These are phyloP conservation scores for Sebastes matsubarae DNA, from an alignment of 2,797 vertebrate genomes.

Conservation along the genomic window DNA sequence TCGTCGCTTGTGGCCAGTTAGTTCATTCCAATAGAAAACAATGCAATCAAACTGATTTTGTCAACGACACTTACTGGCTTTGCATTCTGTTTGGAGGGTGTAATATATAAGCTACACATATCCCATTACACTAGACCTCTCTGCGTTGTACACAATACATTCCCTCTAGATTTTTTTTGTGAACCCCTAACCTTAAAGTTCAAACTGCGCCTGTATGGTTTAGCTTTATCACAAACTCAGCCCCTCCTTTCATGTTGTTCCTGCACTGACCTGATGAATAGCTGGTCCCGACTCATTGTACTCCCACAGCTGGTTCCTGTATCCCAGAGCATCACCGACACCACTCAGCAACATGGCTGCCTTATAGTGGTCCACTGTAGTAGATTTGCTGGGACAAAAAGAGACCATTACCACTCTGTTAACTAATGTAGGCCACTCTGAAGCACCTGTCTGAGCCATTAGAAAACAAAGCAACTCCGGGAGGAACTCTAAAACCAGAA, in stretches of 20 bases:
- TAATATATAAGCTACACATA: too few species aligned
- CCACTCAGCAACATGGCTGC: slow-evolving; percentile 88
- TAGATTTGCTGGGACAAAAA: slow-evolving; percentile 18
- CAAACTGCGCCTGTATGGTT: neutral
- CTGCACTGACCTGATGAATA: slow-evolving; percentile 77
- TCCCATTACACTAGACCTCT: too few species aligned
- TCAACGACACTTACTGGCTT: too few species aligned
- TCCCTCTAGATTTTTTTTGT: too few species aligned
- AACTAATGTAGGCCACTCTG: neutral
- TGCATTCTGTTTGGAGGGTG: too few species aligned
- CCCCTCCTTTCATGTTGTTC: neutral
- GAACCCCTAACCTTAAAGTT: too few species aligned
- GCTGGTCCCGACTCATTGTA: slow-evolving; percentile 80
- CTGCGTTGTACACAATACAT: too few species aligned
- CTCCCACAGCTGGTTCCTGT: slow-evolving; percentile 84
- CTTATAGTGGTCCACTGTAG: slow-evolving; percentile 76
- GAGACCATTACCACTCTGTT: neutral
- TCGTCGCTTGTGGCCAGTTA: too few species aligned
- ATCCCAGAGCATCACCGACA: slow-evolving; percentile 87
- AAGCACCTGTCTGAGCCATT: neutral
- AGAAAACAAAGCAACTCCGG: neutral
- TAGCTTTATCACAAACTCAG: neutral
- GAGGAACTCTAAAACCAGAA: neutral
- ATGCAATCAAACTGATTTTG: too few species aligned
- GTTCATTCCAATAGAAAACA: too few species aligned